Conservation (phyloP, 2,113 vertebrate species). For the Erythrolamprus reginae region DNA sequence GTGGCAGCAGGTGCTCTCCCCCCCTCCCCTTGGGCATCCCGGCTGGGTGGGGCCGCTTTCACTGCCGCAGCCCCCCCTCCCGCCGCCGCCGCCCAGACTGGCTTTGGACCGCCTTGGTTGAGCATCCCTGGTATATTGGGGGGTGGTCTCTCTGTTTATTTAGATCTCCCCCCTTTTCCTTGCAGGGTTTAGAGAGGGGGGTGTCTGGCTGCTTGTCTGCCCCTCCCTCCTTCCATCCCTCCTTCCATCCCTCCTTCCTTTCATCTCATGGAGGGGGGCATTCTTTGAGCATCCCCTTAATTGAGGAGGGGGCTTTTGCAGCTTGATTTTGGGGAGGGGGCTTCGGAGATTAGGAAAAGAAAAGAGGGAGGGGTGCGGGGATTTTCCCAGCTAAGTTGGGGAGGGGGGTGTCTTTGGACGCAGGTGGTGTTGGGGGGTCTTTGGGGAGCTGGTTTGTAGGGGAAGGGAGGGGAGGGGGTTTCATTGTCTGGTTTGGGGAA, state of each 20-base stretch:
- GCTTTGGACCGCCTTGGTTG: not conserved
- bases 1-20: not conserved
- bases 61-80: not conserved
- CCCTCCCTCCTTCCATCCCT: not conserved
- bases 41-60: not conserved
- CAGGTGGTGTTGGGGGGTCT: not conserved
- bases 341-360: not conserved
- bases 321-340: not conserved
- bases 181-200: not conserved
- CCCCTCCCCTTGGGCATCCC: not conserved
- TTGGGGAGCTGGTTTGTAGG: not conserved
- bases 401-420: too few relatives aligned
- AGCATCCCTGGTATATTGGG: too few relatives aligned
- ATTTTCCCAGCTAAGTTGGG: not conserved
- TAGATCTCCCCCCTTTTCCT: not conserved
- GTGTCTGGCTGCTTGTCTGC: not conserved
- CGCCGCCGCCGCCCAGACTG: not conserved
- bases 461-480: not conserved
- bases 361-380: too few relatives aligned
- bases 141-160: too few relatives aligned
- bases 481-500: not conserved
- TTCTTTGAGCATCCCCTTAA: not conserved
- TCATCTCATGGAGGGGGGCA: not conserved
- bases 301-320: too few relatives aligned
- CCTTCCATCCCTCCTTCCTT: too few relatives aligned